phyloP scores from a whole-genome alignment of 2,797 vertebrate genomes.

The Helicolenus hilgendorfi region DNA sequence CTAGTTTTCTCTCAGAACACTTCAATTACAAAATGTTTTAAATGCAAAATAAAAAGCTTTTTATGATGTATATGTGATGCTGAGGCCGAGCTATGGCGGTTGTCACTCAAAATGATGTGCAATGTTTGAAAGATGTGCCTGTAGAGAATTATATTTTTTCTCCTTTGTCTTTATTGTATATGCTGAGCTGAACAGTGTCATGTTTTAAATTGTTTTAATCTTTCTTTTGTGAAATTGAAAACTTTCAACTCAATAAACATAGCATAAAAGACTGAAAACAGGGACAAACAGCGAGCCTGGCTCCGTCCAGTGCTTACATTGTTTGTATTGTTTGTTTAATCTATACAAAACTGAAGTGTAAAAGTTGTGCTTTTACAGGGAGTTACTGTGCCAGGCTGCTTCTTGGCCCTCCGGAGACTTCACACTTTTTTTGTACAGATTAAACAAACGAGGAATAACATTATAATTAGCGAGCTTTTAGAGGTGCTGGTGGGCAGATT shows the following conservation, averaged over 20 bases:
- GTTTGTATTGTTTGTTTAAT: no score
- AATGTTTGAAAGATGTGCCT: background rate
- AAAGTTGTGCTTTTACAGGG: background rate
- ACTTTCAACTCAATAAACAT: background rate
- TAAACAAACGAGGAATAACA: background rate
- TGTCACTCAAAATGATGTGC: background rate
- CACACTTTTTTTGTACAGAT: background rate
- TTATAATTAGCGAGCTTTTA: background rate
- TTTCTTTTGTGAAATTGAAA: background rate
- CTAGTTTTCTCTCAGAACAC: no score
- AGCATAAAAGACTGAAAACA: no score
- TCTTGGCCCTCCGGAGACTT: background rate
- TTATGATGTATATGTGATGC: background rate
- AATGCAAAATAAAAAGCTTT: background rate
- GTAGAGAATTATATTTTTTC: background rate
- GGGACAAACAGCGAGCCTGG: no score
- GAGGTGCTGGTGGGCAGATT: background rate
- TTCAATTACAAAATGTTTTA: no score
- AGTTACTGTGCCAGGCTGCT: background rate
- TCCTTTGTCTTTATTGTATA: background rate
- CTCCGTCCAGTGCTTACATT: no score
- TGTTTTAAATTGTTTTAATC: background rate
- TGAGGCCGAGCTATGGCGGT: background rate
- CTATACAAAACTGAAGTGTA: background rate
- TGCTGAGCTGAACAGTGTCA: background rate